Base-by-base conservation (phyloP, 2,888 invertebrate species). In the Timema podura region DNA sequence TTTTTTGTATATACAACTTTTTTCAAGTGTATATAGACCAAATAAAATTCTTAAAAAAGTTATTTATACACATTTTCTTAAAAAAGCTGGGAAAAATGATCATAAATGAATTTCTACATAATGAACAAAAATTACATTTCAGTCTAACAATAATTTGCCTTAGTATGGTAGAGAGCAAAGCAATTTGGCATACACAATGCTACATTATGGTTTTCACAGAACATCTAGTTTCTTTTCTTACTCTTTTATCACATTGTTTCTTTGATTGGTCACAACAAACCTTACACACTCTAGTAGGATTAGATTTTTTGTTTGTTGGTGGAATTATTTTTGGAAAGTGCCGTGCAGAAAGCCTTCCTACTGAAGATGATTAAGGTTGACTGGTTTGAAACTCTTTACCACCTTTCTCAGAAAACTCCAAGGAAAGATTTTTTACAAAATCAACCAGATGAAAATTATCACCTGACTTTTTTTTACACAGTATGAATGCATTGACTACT, bases 161-260 rank as follows among this genome's bases (percentile, higher is more conserved):
- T 61, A 44, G 30, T 15, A 61, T 61, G 61, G 45, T 11, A 30
- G 7, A 10, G 8, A 8, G 11, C 5, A 6, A 61, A 61, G 16
- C 61, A 61, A 11, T 61, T 45, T 16, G 61, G 61, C 8, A 13
- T 16, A 61, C 61, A 61, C 61, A 61, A 45, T 30, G 61, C 30
- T 6, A 15, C 30, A 61, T 45, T 30, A 13, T 16, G 13, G 61
- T 61, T 11, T 61, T 15, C 13, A 45, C 16, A 61, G 44, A 30
- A 61, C 61, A 16, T 11, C 54, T 7, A 15, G 61, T 61, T 61
- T 61, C 16, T 30, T 61, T 15, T 13, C 61, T 16, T 15, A 15
- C 30, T 6, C 16, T 30, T 61, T 61, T 61, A 11, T 45, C 59
- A 6, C 13, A 10, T 15, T 61, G 30, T 15, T 7, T 1, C 16